These are phyloP conservation scores for Diogma glabrata DNA, from an alignment of 2,888 invertebrate species.

Conservation along the genomic window DNA sequence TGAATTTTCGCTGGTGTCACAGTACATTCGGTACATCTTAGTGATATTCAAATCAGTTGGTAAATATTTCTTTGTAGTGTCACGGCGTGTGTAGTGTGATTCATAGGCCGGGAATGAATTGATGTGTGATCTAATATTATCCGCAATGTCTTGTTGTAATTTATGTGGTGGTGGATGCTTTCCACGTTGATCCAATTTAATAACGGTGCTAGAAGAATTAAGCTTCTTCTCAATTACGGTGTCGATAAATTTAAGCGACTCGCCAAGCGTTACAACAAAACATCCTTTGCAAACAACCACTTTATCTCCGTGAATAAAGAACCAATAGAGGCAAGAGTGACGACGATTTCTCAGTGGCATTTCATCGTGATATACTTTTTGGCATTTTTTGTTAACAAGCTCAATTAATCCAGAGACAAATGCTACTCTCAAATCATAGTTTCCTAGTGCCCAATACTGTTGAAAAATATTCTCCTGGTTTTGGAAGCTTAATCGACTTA, in stretches of 20 bases:
- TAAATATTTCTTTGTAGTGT: not conserved
- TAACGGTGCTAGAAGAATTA: slow-evolving; percentile 5
- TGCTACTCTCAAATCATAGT: not conserved
- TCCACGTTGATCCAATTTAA: slow-evolving; percentile 1
- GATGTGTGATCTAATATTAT: not conserved
- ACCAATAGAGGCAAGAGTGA: slow-evolving; percentile 4
- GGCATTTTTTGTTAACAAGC: not conserved
- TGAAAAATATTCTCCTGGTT: not conserved
- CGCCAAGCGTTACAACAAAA: not conserved
- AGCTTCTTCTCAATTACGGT: not conserved
- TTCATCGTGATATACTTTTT: not conserved
- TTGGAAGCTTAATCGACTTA: not conserved
- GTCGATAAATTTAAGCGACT: not conserved
- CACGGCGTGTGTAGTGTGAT: not conserved
- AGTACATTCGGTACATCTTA: slow-evolving; percentile 1
- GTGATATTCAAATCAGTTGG: slow-evolving; percentile 1
- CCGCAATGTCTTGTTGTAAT: not conserved
- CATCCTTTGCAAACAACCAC: not conserved
- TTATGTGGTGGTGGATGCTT: not conserved
- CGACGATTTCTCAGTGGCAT: too few species aligned
- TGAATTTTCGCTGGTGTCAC: not conserved
- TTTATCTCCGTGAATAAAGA: slow-evolving; percentile 1
- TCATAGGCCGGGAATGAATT: not conserved
- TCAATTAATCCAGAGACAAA: not conserved
- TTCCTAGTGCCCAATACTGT: not conserved